phyloP scores from a whole-genome alignment of 2,888 invertebrate genomes.

The Odontothrips loti region DNA sequence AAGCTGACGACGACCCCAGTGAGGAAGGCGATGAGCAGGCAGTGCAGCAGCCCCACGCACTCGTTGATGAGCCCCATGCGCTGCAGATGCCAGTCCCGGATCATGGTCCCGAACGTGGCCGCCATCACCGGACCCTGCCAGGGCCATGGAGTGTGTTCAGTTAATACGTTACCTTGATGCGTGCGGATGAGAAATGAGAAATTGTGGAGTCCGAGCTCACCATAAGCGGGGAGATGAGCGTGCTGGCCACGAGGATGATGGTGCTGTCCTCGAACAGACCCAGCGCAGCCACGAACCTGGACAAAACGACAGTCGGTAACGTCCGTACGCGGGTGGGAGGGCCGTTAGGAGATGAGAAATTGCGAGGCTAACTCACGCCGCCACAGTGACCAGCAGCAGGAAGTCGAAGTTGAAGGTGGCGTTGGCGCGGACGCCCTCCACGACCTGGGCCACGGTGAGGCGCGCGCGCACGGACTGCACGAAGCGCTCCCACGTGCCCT shows the following conservation, averaged over 20 bases:
- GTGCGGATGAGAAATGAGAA: background rate
- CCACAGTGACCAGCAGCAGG: conserved; percentile 63
- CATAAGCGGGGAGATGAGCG: conserved; percentile 78
- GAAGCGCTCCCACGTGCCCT: conserved; percentile 57
- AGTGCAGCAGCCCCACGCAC: conserved; percentile 61
- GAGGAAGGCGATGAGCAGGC: conserved; percentile 62
- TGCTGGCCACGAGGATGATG: conserved; percentile 69
- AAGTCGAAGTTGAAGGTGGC: conserved; percentile 73
- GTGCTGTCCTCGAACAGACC: conserved; percentile 71
- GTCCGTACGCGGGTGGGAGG: conserved; percentile 3
- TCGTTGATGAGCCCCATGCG: conserved; percentile 64
- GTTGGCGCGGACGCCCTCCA: conserved; percentile 62
- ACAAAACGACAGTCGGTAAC: conserved; percentile 29
- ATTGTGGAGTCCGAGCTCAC: conserved; percentile 45
- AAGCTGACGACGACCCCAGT: conserved; percentile 60
- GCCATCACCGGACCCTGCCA: conserved; percentile 72
- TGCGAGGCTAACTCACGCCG: conserved; percentile 52
- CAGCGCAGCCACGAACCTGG: conserved; percentile 63
- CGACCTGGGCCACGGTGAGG: conserved; percentile 66
- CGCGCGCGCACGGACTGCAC: conserved; percentile 62
- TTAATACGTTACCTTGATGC: background rate
- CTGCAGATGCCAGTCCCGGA: conserved; percentile 59
- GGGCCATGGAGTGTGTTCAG: background rate
- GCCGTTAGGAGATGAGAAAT: background rate
- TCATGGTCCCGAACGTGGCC: conserved; percentile 67